phyloP scores from a whole-genome alignment of 30 jellyfish, hydroid and myxozoan genomes.

The Turritopsis dohrnii region DNA sequence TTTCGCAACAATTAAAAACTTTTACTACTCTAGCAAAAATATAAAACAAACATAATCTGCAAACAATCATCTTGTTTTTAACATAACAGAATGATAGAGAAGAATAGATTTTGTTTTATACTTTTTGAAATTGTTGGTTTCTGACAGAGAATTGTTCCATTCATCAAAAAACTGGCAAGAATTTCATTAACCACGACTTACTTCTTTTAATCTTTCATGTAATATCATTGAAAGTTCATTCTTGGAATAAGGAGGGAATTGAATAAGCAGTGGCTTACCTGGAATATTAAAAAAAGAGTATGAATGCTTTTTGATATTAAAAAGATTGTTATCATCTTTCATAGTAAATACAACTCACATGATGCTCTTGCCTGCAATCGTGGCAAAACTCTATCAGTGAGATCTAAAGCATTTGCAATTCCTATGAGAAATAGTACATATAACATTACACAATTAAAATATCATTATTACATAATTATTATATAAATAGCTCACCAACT shows the following conservation, averaged over 20 bases:
- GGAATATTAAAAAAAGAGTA: neutral
- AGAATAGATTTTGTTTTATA: neutral
- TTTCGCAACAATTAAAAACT: too few relatives aligned
- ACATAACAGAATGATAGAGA: slow-evolving; percentile 17
- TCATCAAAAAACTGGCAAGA: neutral
- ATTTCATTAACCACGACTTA: neutral
- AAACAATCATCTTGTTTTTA: slow-evolving; percentile 19
- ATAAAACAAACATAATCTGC: neutral
- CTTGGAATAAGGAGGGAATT: slow-evolving; percentile 73
- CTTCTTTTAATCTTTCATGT: slow-evolving; percentile 65
- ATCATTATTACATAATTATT: neutral
- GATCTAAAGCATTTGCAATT: slow-evolving; percentile 89
- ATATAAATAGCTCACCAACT: slow-evolving; percentile 41
- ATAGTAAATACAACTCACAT: slow-evolving; percentile 29
- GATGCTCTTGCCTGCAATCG: slow-evolving; percentile 57
- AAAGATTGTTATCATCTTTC: neutral
- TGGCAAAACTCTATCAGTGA: slow-evolving; percentile 83
- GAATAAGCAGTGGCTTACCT: slow-evolving; percentile 76
- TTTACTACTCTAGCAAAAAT: neutral
- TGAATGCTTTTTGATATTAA: neutral
- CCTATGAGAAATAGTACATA: slow-evolving; percentile 39
- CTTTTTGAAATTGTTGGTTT: neutral
- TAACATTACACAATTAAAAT: neutral
- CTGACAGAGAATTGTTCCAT: neutral
- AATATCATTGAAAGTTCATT: slow-evolving; percentile 57